A percentile compares a stretch with the other conserved stretches of the same genome.
These are phyloP conservation scores for Maccullochella peelii DNA, from an alignment of 2,113 vertebrate genomes.

Conservation along the genomic window DNA sequence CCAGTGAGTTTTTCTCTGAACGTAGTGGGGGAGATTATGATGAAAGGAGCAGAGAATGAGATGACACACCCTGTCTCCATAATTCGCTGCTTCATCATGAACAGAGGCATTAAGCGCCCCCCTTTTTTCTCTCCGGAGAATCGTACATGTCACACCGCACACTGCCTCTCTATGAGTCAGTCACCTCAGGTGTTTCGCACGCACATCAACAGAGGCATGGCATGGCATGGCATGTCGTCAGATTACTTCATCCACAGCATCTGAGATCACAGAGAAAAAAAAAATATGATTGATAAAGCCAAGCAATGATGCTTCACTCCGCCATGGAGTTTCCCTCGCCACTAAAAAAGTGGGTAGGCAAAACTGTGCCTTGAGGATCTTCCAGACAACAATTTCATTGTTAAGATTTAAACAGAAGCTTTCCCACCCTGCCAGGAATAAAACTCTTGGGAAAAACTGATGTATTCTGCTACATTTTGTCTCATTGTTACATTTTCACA, in stretches of 20 bases:
- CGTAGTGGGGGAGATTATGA: constrained; percentile 75
- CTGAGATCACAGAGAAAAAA: constrained; percentile 50
- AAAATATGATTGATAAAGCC: constrained; percentile 56
- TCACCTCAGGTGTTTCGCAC: constrained; percentile 79
- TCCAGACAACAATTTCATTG: constrained; percentile 25
- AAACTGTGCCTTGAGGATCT: constrained; percentile 2
- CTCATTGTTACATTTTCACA: constrained; percentile 8
- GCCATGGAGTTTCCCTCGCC: constrained; percentile 11
- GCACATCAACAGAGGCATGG: constrained; percentile 59
- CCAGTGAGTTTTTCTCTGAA: constrained; percentile 75
- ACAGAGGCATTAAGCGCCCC: constrained; percentile 75
- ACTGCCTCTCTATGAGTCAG: constrained; percentile 69
- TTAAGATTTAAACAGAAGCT: constrained; percentile 18
- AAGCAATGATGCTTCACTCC: constrained; percentile 44
- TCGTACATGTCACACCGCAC: constrained; percentile 72
- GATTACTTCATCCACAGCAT: constrained; percentile 67
- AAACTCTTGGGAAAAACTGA: constrained; percentile 20
- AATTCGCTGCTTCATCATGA: constrained; percentile 80
- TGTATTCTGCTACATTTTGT: constrained; percentile 23
- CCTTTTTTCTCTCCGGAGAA: constrained; percentile 62
- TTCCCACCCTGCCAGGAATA: neutral
- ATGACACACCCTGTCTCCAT: constrained; percentile 84
- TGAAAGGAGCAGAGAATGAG: constrained; percentile 82
- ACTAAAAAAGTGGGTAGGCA: neutral
- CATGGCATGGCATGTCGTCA: constrained; percentile 56